These are phyloP conservation scores for Labroides dimidiatus DNA, from an alignment of 2,797 vertebrate genomes.

Conservation along the genomic window DNA sequence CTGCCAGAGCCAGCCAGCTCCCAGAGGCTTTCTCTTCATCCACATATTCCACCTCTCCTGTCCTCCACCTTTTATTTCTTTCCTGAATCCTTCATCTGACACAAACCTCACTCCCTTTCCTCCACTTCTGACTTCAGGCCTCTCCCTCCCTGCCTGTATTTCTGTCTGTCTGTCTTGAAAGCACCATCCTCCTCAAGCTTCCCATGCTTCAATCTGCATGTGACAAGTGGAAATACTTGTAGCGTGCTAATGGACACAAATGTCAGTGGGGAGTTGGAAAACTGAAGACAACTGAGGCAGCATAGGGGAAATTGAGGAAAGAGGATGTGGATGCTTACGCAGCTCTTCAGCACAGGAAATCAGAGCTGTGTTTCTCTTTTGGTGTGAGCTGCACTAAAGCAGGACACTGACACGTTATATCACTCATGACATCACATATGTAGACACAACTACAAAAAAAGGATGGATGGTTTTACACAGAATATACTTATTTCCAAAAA, in stretches of 20 bases:
- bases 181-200: conserved; percentile 5
- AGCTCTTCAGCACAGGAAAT: conserved; percentile 33
- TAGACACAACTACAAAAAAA: neutral
- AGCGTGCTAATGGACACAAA: conserved; percentile 58
- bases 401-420: neutral
- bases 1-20: conserved; percentile 72
- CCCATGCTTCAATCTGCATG: conserved; percentile 14
- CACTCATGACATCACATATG: neutral
- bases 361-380: neutral
- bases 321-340: conserved; percentile 20
- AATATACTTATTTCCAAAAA: too few relatives aligned
- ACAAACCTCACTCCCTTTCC: conserved; percentile 22
- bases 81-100: conserved; percentile 40
- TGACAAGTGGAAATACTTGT: conserved; percentile 49
- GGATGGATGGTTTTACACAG: conserved; percentile 1
- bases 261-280: conserved; percentile 31
- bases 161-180: conserved; percentile 14
- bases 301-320: neutral
- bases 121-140: conserved; percentile 28
- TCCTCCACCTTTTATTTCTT: conserved; percentile 25
- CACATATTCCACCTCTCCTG: conserved; percentile 35
- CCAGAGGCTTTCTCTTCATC: conserved; percentile 62
- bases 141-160: neutral
- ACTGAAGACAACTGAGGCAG: neutral
- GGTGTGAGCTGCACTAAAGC: neutral